Base-by-base conservation (phyloP, 1,140 invertebrate species). In the Drosophila repletoides region DNA sequence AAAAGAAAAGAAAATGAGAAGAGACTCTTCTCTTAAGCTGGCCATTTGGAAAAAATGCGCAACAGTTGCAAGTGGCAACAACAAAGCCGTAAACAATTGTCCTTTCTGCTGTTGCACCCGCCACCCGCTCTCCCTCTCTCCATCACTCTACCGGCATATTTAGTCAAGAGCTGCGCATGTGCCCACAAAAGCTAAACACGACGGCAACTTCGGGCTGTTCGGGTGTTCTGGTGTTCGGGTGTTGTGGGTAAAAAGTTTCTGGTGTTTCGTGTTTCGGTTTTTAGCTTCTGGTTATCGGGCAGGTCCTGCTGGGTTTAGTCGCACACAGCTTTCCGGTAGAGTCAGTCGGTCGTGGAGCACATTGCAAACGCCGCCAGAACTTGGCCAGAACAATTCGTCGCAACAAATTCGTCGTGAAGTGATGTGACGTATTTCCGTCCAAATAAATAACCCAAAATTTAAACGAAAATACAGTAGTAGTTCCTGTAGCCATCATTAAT, bases 1-100 rank as follows among this genome's bases (percentile, higher is more conserved):
- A 21, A n/a, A 26, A 38, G 72, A 70, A 59, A 65, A 53, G 33
- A 46, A 67, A 51, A 52, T 49, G 51, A 76, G 43, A 69, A 72
- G 53, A 66, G 34, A 26, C 52, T 29, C 60, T 59, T 66, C 51
- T 52, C 34, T 74, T 2, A 14, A 19, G 12, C 24, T 58, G 33
- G 60, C 64, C 77, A 77, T 70, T 81, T 81, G 52, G 69, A 83
- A 83, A 83, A 83, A 83, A 83, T 83, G 79, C 79, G 79, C 79
- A 83, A 83, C 79, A 83, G 79, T 83, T 83, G 79, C 79, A 83
- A 75, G 66, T 52, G 65, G 76, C 75, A 80, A 59, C 76, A 66
- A 22, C 51, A 52, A 66, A 69, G 49, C 76, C 64, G 31, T 74
- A 83, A 83, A 83, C 79, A 83, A 83, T 83, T 83, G 79, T 83